Percentiles rank a stretch among this genome's conserved stretches.
Evolutionary conservation across 2,888 invertebrate species (phyloP).

Genomic region (Sericinus montela): DNA sequence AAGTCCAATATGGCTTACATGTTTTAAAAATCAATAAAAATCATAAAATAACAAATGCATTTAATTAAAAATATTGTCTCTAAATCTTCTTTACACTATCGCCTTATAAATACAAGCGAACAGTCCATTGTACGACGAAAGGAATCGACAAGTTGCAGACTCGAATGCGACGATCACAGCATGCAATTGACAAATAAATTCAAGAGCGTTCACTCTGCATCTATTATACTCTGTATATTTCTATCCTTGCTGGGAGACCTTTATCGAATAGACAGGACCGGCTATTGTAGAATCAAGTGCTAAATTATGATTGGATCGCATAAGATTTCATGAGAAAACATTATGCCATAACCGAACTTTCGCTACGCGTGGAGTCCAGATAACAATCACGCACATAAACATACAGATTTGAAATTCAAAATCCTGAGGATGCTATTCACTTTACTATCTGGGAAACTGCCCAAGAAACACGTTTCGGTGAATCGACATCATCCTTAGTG

Average conservation of each 20-base stretch:
- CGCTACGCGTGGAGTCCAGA: constrained; percentile 36
- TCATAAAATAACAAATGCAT: too few species aligned
- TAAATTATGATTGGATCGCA: constrained; percentile 64
- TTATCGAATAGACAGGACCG: constrained; percentile 54
- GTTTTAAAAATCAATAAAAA: too few species aligned
- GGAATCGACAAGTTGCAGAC: constrained; percentile 39
- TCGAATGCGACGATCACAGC: constrained; percentile 31
- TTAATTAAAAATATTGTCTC: constrained; percentile 1
- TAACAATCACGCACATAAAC: constrained; percentile 55
- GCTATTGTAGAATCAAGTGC: constrained; percentile 59
- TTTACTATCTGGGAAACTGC: neutral
- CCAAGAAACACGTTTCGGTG: neutral
- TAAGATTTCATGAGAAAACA: constrained; percentile 54
- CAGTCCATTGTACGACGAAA: constrained; percentile 36
- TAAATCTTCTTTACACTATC: neutral
- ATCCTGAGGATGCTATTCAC: constrained; percentile 20
- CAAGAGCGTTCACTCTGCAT: constrained; percentile 29
- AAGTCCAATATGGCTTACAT: too few species aligned
- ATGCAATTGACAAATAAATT: constrained; percentile 42
- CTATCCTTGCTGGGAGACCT: constrained; percentile 40
- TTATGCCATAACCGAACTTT: constrained; percentile 31
- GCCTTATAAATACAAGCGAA: constrained; percentile 12
- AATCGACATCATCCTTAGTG: neutral
- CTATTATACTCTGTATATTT: constrained; percentile 26
- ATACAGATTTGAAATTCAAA: constrained; percentile 59